These are phyloP conservation scores for Amphiprion percula DNA, from an alignment of 2,113 vertebrate genomes.

Conservation along the genomic window DNA sequence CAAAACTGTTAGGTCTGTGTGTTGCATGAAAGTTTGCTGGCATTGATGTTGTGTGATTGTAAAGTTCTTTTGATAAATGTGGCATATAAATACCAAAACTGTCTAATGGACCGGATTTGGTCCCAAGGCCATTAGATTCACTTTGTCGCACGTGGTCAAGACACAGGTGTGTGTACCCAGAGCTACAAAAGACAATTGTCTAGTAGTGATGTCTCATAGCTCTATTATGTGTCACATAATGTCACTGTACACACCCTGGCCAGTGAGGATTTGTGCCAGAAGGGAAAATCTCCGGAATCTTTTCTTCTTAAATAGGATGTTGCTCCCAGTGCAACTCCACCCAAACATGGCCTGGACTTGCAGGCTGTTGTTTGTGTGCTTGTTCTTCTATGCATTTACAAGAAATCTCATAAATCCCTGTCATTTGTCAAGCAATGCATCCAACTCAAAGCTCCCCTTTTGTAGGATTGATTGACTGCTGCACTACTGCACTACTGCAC, in stretches of 20 bases:
- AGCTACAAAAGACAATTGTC: conserved; percentile 50
- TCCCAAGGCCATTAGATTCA: neutral
- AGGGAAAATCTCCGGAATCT: conserved; percentile 44
- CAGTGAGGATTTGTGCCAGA: conserved; percentile 39
- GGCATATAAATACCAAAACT: neutral
- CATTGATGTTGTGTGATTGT: neutral
- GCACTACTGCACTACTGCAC: conserved; percentile 8
- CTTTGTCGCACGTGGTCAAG: neutral
- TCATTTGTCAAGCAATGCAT: conserved; percentile 43
- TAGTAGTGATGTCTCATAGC: conserved; percentile 24
- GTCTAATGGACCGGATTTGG: no score
- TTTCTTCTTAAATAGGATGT: conserved; percentile 39
- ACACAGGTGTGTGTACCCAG: conserved; percentile 66
- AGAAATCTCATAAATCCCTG: conserved; percentile 42
- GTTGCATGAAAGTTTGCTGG: neutral
- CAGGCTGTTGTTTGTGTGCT: conserved; percentile 27
- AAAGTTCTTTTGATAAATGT: conserved; percentile 5
- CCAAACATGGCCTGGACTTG: conserved; percentile 59
- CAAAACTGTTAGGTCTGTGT: neutral
- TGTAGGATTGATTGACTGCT: conserved; percentile 15
- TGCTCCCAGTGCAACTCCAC: conserved; percentile 50
- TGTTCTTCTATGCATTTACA: conserved; percentile 1
- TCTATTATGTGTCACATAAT: conserved; percentile 45
- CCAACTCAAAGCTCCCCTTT: conserved; percentile 28
- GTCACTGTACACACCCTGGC: conserved; percentile 57